These are phyloP conservation scores for Chymomyza fuscimana DNA, from an alignment of 2,888 invertebrate species.

Conservation along the genomic window DNA sequence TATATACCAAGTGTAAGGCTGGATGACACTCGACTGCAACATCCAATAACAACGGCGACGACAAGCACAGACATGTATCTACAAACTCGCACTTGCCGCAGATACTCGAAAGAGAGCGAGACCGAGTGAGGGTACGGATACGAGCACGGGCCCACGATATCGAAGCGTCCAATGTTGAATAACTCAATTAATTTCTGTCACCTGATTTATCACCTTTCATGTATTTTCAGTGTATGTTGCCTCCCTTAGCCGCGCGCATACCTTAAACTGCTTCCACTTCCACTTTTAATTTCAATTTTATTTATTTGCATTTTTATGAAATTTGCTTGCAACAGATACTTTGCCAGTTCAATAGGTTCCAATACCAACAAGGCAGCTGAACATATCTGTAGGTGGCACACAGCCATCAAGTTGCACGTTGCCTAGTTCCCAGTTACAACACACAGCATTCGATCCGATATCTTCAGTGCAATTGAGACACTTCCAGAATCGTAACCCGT, in stretches of 20 bases:
- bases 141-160: constrained; percentile 28
- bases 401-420: not conserved
- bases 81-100: constrained; percentile 24
- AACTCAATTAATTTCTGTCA: constrained; percentile 80
- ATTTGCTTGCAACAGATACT: constrained; percentile 3
- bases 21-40: constrained; percentile 53
- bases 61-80: constrained; percentile 55
- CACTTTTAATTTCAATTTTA: constrained; percentile 76
- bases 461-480: constrained; percentile 58
- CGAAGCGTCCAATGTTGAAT: constrained; percentile 70
- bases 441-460: not conserved
- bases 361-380: constrained; percentile 19
- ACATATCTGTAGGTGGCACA: not conserved
- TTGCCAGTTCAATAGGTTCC: constrained; percentile 22
- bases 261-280: constrained; percentile 52
- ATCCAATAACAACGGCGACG: constrained; percentile 72
- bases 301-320: constrained; percentile 59
- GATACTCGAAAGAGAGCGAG: not conserved
- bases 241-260: not conserved
- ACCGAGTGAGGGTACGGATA: not conserved
- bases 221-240: constrained; percentile 66
- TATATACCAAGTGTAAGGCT: constrained; percentile 48
- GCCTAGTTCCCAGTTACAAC: constrained; percentile 10
- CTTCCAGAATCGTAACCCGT: constrained; percentile 19
- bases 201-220: constrained; percentile 79